Evolutionary conservation across 2,113 vertebrate genomes (phyloP), one percentile per base, ranked within the genome.

Genomic region (Eretmochelys imbricata): DNA sequence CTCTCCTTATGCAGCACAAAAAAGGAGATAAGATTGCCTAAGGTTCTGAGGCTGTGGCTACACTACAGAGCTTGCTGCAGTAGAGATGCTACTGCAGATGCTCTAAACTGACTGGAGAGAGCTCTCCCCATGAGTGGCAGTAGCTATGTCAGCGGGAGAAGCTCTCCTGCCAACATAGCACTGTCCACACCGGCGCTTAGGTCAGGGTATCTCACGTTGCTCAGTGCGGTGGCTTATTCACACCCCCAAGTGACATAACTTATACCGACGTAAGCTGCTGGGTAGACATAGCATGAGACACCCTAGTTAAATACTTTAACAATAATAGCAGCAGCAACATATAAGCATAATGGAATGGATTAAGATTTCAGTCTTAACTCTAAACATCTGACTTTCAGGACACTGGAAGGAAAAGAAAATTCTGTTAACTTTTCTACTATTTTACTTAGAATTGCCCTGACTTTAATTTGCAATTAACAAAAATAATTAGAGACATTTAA

Each of bases 381-480:
- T 91, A 14, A 88, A 92, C 89, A 81, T 80, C 50, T 85, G 38
- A 19, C 81, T 89, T 91, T 81, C 31, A 83, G 14, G 6, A 29
- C 22, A 55, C 9, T 35, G 17, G 89, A 84, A 89, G 2, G 19
- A 10, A 92, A 91, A 75, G 62, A 80, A n/a, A 69, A n/a, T 69
- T 62, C 19, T 69, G 2, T 59, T 84, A 54, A n/a, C 59, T 84
- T 31, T 84, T 4, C 49, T 78, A 7, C 6, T 2, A 79, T 5
- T 87, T 78, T 65, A 53, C 57, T 90, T 92, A 42, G 25, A 78
- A 35, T n/a, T 92, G 10, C 13, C 86, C 17, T 35, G 51, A 57
- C 19, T 57, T 6, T n/a, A 57, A 93, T 94, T 93, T 85, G 16
- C 19, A 93, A 80, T 54, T 90, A 93, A 57, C 5, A 87, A 89